Conservation (phyloP, 2,797 vertebrate genomes). For the Brachyrhaphis roseni region DNA sequence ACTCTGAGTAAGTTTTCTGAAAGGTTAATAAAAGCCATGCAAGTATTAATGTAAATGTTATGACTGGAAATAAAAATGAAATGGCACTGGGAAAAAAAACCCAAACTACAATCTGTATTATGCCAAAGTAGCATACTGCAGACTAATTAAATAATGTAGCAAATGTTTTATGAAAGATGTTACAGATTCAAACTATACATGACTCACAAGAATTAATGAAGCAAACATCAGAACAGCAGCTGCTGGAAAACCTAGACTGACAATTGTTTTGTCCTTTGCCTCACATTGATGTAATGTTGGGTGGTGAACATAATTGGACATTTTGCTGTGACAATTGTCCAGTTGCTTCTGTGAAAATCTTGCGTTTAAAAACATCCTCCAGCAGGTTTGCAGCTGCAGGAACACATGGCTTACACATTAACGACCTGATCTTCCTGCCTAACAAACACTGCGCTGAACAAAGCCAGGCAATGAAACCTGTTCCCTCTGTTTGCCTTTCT, state of each 20-base stretch:
- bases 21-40: not conserved
- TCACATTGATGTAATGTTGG: not conserved
- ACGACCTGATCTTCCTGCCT: conserved; percentile 64
- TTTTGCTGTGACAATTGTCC: not conserved
- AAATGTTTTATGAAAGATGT: not conserved
- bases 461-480: conserved; percentile 55
- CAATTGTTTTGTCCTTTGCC: not conserved
- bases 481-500: conserved; percentile 55
- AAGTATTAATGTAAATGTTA: not conserved
- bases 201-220: conserved; percentile 26
- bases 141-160: not conserved
- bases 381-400: conserved; percentile 48
- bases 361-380: conserved; percentile 16
- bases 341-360: conserved; percentile 13
- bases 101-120: not conserved
- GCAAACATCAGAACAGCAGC: not conserved
- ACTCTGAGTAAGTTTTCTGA: conserved; percentile 87
- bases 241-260: not conserved
- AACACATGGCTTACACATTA: conserved; percentile 63
- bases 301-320: not conserved
- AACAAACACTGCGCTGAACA: conserved; percentile 60
- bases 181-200: not conserved
- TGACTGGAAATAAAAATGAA: not conserved
- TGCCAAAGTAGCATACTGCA: not conserved
- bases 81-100: not conserved